Evolutionary conservation across 2,888 invertebrate genomes (phyloP).

Genomic region (Orthosia incerta): DNA sequence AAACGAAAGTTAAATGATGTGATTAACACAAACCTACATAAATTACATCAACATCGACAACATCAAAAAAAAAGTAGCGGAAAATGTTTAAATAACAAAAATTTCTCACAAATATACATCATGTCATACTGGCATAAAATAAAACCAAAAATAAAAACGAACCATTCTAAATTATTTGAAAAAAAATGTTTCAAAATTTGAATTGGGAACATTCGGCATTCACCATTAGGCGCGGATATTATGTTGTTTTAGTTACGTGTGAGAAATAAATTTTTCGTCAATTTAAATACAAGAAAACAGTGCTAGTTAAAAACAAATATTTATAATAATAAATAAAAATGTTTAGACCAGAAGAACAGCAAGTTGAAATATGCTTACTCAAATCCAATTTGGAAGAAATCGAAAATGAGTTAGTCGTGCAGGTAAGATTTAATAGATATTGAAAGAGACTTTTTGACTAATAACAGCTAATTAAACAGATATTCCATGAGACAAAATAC

Average conservation of each 20-base stretch:
- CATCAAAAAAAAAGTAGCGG: too few relatives aligned
- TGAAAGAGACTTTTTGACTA: too few relatives aligned
- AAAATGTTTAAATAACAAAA: not conserved
- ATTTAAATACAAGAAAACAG: not conserved
- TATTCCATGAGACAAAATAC: not conserved
- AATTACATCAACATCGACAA: too few relatives aligned
- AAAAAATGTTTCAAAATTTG: not conserved
- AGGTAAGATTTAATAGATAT: slow-evolving; percentile 69
- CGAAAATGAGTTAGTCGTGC: slow-evolving; percentile 78
- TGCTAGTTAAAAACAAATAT: not conserved
- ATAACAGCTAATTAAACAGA: not conserved
- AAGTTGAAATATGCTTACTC: slow-evolving; percentile 83
- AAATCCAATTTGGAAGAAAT: slow-evolving; percentile 84
- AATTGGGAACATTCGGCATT: slow-evolving; percentile 6
- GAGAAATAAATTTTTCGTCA: too few relatives aligned
- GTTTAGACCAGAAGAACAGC: slow-evolving; percentile 82
- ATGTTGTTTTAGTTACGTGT: not conserved
- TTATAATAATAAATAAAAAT: slow-evolving; percentile 67
- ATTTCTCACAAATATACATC: not conserved
- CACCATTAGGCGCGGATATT: slow-evolving; percentile 1
- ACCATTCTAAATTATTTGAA: too few relatives aligned
- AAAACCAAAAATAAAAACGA: not conserved
- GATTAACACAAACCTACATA: too few relatives aligned
- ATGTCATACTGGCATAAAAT: not conserved
- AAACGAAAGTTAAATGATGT: not conserved